Evolutionary conservation across 1,140 invertebrate genomes (phyloP).

Genomic region (Marisa cornuarietis): DNA sequence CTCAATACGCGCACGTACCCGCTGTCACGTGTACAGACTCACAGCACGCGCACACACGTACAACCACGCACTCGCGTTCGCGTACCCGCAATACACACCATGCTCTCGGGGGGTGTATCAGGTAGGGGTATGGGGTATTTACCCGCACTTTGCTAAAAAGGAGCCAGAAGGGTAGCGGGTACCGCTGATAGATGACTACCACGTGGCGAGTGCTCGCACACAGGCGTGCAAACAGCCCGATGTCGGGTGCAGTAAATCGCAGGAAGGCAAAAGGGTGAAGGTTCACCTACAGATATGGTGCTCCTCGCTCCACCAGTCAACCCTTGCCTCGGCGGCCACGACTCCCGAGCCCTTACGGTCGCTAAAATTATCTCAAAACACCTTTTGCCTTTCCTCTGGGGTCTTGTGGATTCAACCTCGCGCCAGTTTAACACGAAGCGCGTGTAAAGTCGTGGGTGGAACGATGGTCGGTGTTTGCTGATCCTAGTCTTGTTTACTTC

Average conservation of each 20-base stretch:
- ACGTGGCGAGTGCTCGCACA: background rate
- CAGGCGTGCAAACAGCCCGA: background rate
- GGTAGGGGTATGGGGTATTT: background rate
- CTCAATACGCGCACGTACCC: background rate
- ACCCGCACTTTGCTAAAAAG: background rate
- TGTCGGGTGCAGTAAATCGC: background rate
- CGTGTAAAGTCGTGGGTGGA: too few relatives aligned
- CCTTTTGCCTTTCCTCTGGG: too few relatives aligned
- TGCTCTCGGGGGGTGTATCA: background rate
- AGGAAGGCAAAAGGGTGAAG: too few relatives aligned
- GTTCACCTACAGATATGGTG: too few relatives aligned
- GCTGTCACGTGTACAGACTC: background rate
- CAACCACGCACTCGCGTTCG: background rate
- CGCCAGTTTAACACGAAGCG: too few relatives aligned
- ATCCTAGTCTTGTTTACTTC: too few relatives aligned
- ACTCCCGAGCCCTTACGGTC: too few relatives aligned
- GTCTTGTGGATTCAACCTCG: too few relatives aligned
- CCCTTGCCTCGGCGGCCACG: too few relatives aligned
- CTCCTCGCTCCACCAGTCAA: too few relatives aligned
- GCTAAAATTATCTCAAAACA: too few relatives aligned
- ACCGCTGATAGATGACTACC: background rate
- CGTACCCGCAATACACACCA: background rate
- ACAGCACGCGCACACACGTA: background rate
- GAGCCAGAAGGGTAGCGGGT: background rate
- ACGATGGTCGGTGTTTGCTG: too few relatives aligned